Base-by-base conservation (phyloP, 2,113 vertebrate species). In the Passer domesticus region DNA sequence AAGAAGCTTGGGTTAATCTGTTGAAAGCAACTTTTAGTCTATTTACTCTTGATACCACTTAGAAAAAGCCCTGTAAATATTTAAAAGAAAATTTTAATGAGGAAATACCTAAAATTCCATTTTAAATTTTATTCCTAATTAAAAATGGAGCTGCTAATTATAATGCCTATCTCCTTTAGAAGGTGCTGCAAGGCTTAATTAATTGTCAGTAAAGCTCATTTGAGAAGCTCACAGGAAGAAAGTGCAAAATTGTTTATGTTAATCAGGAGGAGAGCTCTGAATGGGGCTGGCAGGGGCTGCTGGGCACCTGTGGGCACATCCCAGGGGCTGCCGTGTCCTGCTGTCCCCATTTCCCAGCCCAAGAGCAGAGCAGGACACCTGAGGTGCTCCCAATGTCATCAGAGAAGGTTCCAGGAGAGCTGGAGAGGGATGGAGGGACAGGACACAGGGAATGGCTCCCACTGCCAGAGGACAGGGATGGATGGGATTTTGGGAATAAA, bases 111-210 rank as follows among this genome's bases (percentile, higher is more conserved):
- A 62, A 69, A 93, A 96, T 77, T 94, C 70, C 18, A 77, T 93
- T 90, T 67, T 18, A 87, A 88, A 94, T 93, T 95, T 88, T 33
- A 66, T 83, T 83, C 68, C 92, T 95, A 94, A 93, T 95, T 97
- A 93, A 96, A 95, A 93, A 68, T n/a, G 76, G 90, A 68, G 39
- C 82, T 28, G 46, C 91, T 96, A 92, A 95, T 96, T 92, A 93
- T 80, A 92, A 92, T 90, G 80, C 22, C 60, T 90, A 56, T 90
- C 92, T 97, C 67, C 76, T 93, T 93, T n/a, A 77, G 49, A 90
- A 90, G 72, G 85, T 93, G 87, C 92, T 96, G 87, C 52, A 53
- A 96, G 93, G 86, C 79, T 94, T 92, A 96, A 95, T 96, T 95
- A 96, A 93, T 94, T 94, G 79, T 89, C 2, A 0, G 83, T 66